phyloP scores from a whole-genome alignment of 2,797 vertebrate genomes.

The Distichodus sexfasciatus region DNA sequence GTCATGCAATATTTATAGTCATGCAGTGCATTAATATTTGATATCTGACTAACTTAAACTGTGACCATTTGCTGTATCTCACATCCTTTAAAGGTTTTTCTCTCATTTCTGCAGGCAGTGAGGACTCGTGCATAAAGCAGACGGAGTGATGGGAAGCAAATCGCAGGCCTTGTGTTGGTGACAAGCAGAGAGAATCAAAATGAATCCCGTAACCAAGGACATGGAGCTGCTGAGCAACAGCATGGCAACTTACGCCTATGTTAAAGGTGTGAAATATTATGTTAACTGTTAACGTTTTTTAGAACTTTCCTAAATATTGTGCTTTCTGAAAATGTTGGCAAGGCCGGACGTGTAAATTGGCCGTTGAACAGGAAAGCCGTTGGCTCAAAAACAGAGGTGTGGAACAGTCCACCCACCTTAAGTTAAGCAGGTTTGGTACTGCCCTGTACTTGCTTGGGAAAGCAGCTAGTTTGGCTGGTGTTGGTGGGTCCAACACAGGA shows the following conservation, averaged over 20 bases:
- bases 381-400: no score
- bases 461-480: no score
- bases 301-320: no score
- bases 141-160: not conserved
- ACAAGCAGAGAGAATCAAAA: conserved; percentile 37
- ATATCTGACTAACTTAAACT: not conserved
- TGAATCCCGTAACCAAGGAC: conserved; percentile 71
- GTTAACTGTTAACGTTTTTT: no score
- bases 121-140: not conserved
- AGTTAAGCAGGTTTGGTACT: no score
- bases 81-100: not conserved
- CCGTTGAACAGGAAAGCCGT: no score
- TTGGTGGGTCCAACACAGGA: no score
- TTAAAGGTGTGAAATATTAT: conserved; percentile 62
- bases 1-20: not conserved
- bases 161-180: conserved; percentile 38
- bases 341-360: no score
- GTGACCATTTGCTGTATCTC: not conserved
- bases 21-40: not conserved
- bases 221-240: conserved; percentile 79
- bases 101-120: not conserved
- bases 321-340: no score
- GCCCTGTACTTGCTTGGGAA: no score
- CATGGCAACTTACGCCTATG: conserved; percentile 75
- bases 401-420: no score